Evolutionary conservation across 2,888 invertebrate genomes (phyloP).

Genomic region (Escarpia spicata): DNA sequence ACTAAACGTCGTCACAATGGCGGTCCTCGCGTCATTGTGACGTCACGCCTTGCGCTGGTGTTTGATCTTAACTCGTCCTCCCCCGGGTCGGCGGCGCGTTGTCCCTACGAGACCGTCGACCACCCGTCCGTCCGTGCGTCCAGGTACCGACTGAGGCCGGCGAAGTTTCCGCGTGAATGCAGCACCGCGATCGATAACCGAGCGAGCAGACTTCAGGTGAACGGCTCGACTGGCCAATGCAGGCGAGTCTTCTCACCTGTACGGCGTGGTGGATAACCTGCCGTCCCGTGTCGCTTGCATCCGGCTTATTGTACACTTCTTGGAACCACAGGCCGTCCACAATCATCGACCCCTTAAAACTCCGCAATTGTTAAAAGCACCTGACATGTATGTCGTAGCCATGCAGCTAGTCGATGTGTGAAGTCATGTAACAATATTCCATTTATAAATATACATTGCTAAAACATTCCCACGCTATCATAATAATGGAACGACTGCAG

Average conservation of each 20-base stretch:
- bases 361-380: neutral
- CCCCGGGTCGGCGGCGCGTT: neutral
- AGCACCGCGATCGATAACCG: neutral
- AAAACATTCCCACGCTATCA: neutral
- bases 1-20: neutral
- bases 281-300: neutral
- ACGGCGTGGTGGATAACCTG: neutral
- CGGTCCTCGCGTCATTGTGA: neutral
- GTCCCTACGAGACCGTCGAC: neutral
- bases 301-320: neutral
- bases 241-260: conserved; percentile 6
- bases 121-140: neutral
- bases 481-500: neutral
- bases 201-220: neutral
- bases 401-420: neutral
- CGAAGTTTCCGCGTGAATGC: neutral
- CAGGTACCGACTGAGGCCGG: neutral
- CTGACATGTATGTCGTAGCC: neutral
- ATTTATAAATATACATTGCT: neutral
- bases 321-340: neutral
- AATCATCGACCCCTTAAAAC: neutral
- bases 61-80: neutral
- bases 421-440: neutral
- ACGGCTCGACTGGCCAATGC: neutral
- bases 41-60: neutral